Evolutionary conservation across 2,113 vertebrate species (phyloP).

Genomic region (Columba janthina): DNA sequence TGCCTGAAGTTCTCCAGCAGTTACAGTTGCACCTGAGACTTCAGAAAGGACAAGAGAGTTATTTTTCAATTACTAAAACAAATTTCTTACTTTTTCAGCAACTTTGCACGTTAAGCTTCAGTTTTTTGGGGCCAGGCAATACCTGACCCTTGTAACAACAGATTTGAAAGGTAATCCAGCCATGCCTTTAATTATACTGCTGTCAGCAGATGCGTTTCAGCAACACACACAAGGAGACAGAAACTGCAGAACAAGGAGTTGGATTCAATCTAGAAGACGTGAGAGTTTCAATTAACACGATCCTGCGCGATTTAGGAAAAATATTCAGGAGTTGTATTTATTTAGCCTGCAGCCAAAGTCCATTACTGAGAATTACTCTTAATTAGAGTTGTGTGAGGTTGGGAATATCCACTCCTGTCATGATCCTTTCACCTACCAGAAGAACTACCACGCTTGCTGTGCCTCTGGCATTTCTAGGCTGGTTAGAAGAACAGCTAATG

Average conservation of each 20-base stretch:
- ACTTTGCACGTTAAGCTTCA: neutral
- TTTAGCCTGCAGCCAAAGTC: conserved; percentile 68
- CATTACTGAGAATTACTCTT: conserved; percentile 68
- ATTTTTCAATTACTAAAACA: neutral
- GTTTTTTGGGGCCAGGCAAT: neutral
- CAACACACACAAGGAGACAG: neutral
- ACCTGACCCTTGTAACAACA: neutral
- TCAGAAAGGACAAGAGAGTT: neutral
- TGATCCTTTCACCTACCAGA: conserved; percentile 53
- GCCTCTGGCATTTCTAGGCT: conserved; percentile 48
- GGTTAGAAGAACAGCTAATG: conserved; percentile 16
- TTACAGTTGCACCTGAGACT: neutral
- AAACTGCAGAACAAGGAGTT: conserved; percentile 1
- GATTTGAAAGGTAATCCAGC: neutral
- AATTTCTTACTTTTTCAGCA: neutral
- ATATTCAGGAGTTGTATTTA: conserved; percentile 68
- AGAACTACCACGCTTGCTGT: conserved; percentile 19
- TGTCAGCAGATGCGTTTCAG: neutral
- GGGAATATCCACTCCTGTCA: conserved; percentile 58
- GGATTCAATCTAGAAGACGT: conserved; percentile 50
- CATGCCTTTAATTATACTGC: neutral
- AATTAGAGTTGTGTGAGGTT: conserved; percentile 67
- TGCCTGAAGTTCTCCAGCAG: neutral
- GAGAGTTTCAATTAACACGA: conserved; percentile 71
- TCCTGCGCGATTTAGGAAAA: conserved; percentile 63